phyloP scores from a whole-genome alignment of 2,888 invertebrate genomes.

The Acanthosepion pharaonis region DNA sequence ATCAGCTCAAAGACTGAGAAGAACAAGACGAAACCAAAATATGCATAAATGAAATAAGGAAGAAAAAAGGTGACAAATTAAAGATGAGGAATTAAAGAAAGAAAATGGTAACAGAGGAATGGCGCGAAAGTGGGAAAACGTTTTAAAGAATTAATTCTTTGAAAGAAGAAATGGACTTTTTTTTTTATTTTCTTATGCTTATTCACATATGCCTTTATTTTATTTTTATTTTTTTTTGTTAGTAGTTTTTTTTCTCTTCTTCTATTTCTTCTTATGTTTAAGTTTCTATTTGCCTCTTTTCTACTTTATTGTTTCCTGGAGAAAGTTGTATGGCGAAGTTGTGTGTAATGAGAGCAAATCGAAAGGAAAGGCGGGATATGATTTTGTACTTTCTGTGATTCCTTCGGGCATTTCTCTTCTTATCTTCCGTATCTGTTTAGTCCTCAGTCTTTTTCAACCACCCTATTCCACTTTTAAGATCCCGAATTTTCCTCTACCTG shows the following conservation, averaged over 20 bases:
- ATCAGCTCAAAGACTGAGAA: no score
- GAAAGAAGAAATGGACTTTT: not conserved
- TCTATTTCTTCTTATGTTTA: not conserved
- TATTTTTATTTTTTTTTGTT: no score
- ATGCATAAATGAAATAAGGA: no score
- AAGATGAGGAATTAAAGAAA: no score
- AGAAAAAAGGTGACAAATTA: no score
- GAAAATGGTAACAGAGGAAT: no score
- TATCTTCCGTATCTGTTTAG: conserved; percentile 33
- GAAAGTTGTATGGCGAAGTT: not conserved
- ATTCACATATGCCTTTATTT: not conserved
- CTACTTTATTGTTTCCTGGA: not conserved
- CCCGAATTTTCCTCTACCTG: not conserved
- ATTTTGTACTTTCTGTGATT: not conserved
- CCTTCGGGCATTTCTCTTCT: not conserved
- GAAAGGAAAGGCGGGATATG: not conserved
- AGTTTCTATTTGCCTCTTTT: not conserved
- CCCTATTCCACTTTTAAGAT: not conserved
- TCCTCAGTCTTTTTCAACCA: not conserved
- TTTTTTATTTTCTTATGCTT: not conserved
- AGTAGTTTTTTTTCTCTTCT: not conserved
- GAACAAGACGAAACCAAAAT: no score
- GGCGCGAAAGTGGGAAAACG: no score
- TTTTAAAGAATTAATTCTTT: no score
- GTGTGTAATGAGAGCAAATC: not conserved